Conservation (phyloP, 2,113 vertebrate species). For the Suncus etruscus region DNA sequence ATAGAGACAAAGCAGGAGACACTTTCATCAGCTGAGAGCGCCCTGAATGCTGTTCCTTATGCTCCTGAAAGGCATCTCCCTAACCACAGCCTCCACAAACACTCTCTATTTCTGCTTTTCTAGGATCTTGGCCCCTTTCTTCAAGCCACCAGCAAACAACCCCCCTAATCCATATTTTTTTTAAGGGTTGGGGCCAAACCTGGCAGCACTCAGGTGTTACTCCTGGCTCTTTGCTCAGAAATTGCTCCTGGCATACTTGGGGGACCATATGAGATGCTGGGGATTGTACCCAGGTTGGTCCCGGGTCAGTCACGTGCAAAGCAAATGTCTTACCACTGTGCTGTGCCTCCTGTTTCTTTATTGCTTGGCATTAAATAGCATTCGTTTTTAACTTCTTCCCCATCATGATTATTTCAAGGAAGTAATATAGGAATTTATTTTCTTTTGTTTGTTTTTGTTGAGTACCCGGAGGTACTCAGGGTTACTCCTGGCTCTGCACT, state of each 20-base stretch:
- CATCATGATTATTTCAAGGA: slow-evolving; percentile 7
- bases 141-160: neutral
- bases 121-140: neutral
- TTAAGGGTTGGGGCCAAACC: too few relatives aligned
- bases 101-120: neutral
- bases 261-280: too few relatives aligned
- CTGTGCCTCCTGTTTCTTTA: neutral
- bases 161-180: neutral
- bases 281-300: too few relatives aligned
- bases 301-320: too few relatives aligned
- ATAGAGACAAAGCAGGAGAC: slow-evolving; percentile 2
- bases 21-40: neutral
- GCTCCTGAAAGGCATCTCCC: neutral
- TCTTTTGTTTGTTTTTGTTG: neutral
- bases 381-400: neutral
- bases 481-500: too few relatives aligned
- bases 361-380: neutral
- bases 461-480: too few relatives aligned
- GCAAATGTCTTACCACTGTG: too few relatives aligned
- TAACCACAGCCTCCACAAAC: neutral
- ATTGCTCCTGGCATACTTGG: too few relatives aligned
- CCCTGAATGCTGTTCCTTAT: neutral
- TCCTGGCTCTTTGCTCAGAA: too few relatives aligned
- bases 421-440: neutral
- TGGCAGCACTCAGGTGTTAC: too few relatives aligned